phyloP scores from a whole-genome alignment of 2,888 invertebrate genomes.

The Tenodera sinensis region DNA sequence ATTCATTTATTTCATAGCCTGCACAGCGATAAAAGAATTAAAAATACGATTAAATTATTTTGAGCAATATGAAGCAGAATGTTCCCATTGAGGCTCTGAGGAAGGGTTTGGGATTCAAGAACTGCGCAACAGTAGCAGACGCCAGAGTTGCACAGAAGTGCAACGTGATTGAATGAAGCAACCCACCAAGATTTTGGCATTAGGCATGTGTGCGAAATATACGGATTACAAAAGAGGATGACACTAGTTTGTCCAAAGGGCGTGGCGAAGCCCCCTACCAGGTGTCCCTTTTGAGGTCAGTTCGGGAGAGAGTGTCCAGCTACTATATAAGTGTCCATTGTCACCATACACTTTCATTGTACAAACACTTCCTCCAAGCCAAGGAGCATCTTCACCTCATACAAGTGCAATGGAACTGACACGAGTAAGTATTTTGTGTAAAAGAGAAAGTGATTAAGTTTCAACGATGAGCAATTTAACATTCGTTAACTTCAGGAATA shows the following conservation, averaged over 20 bases:
- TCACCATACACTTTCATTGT: neutral
- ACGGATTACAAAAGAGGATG: neutral
- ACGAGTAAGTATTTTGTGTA: neutral
- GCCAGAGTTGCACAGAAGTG: neutral
- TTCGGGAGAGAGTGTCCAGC: neutral
- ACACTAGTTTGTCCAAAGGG: neutral
- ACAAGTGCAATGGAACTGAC: slow-evolving; percentile 1
- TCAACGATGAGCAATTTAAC: no score
- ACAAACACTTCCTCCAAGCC: neutral
- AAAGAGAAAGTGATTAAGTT: no score
- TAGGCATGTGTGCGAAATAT: neutral
- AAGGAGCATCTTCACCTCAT: neutral
- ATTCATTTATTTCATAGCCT: no score
- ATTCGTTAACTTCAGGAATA: no score
- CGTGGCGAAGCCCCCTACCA: neutral
- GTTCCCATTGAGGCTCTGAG: no score
- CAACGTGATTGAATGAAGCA: neutral
- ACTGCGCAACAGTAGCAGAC: no score
- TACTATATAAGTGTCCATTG: neutral
- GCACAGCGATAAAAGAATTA: no score
- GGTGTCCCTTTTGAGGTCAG: neutral
- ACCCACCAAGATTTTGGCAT: neutral
- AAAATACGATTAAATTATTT: no score
- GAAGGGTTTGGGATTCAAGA: no score
- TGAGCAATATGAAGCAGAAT: no score